These are phyloP conservation scores for Holacanthus passer DNA, from an alignment of 2,113 vertebrate genomes.

Conservation along the genomic window DNA sequence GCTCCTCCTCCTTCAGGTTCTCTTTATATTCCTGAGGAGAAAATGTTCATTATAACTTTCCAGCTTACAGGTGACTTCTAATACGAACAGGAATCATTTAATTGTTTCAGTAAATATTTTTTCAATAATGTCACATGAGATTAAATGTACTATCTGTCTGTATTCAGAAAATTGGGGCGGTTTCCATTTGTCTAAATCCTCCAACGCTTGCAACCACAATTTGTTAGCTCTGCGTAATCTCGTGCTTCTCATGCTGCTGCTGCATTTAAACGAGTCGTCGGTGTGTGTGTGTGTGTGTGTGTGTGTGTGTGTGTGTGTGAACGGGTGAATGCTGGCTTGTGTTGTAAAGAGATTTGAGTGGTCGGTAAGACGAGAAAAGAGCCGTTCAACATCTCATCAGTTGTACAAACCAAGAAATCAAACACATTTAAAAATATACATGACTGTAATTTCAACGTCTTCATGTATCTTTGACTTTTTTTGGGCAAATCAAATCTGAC, in stretches of 20 bases:
- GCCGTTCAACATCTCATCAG: too few relatives aligned
- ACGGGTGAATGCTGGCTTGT: too few relatives aligned
- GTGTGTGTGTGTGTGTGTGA: too few relatives aligned
- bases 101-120: background rate
- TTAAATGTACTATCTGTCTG: background rate
- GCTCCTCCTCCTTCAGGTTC: too few relatives aligned
- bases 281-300: too few relatives aligned
- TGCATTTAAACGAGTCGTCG: slow-evolving; percentile 1
- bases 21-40: background rate
- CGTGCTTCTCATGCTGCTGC: background rate
- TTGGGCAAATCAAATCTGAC: background rate
- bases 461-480: background rate
- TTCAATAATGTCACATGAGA: background rate
- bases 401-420: too few relatives aligned
- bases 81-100: background rate
- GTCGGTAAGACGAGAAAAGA: too few relatives aligned
- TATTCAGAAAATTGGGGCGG: background rate
- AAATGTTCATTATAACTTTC: background rate
- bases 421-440: too few relatives aligned
- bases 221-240: slow-evolving; percentile 18
- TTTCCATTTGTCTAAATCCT: slow-evolving; percentile 23
- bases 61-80: background rate
- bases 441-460: background rate
- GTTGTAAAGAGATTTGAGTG: too few relatives aligned
- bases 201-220: background rate